These are phyloP conservation scores for Drosophila engyochracea DNA, from an alignment of 2,888 invertebrate genomes.

Conservation along the genomic window DNA sequence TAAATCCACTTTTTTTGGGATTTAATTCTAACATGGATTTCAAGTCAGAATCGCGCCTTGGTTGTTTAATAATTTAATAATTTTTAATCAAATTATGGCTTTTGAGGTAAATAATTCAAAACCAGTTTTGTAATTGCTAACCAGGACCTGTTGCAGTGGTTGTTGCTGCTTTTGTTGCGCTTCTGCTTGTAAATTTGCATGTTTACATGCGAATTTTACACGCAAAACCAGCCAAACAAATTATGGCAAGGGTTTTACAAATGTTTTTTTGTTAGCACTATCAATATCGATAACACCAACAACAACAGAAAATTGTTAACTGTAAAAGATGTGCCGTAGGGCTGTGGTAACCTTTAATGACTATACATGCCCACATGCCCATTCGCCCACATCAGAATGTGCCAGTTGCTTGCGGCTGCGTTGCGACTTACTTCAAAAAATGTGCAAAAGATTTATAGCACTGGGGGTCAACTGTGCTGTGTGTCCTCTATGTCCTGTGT, in stretches of 20 bases:
- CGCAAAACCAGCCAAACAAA: slow-evolving; percentile 54
- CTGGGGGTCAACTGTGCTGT: slow-evolving; percentile 27
- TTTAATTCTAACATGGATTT: neutral
- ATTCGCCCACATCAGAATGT: slow-evolving; percentile 2
- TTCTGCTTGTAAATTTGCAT: slow-evolving; percentile 65
- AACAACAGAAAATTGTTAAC: slow-evolving; percentile 9
- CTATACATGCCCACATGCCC: slow-evolving; percentile 24
- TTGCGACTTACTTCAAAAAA: slow-evolving; percentile 9
- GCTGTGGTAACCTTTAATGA: slow-evolving; percentile 1
- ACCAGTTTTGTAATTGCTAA: slow-evolving; percentile 22
- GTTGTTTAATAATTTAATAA: neutral
- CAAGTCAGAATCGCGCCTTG: no score
- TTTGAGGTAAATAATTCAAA: slow-evolving; percentile 35
- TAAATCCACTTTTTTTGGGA: neutral
- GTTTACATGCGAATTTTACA: slow-evolving; percentile 69
- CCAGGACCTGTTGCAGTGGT: slow-evolving; percentile 51
- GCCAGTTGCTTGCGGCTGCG: slow-evolving; percentile 34
- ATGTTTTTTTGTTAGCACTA: slow-evolving; percentile 15
- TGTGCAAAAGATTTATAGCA: slow-evolving; percentile 28
- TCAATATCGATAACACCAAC: slow-evolving; percentile 30
- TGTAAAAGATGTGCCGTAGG: slow-evolving; percentile 12
- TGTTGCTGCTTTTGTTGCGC: slow-evolving; percentile 8
- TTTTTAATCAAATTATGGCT: neutral
- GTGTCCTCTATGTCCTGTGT: slow-evolving; percentile 17
- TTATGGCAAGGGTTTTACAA: slow-evolving; percentile 36